Conservation (phyloP, 1,140 invertebrate genomes). For the Hyphantria cunea region DNA sequence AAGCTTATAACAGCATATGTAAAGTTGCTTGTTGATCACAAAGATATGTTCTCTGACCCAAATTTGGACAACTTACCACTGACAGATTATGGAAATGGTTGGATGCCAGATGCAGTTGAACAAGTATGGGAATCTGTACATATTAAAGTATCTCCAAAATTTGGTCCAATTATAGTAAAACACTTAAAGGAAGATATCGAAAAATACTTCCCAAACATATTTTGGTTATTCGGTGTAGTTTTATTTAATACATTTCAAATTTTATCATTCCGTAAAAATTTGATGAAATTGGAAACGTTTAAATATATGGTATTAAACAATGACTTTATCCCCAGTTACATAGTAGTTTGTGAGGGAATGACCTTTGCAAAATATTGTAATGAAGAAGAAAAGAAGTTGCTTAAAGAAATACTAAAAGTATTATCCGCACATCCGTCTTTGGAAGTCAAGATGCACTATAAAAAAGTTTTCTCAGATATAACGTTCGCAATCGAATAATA, state of each 20-base stretch:
- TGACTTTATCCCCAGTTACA: constrained; percentile 27
- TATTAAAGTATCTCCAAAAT: constrained; percentile 9
- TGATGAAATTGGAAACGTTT: constrained; percentile 20
- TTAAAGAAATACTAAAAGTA: constrained; percentile 39
- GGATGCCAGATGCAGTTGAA: neutral
- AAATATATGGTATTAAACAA: constrained; percentile 35
- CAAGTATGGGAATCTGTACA: constrained; percentile 4
- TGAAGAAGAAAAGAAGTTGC: constrained; percentile 9
- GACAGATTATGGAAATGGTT: neutral
- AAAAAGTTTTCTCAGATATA: constrained; percentile 19
- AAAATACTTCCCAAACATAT: constrained; percentile 44
- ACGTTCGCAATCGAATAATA: too few species aligned
- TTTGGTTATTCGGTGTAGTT: constrained; percentile 33
- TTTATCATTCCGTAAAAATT: constrained; percentile 11
- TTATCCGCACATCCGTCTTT: constrained; percentile 40
- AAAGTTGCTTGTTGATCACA: constrained; percentile 31
- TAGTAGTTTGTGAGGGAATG: constrained; percentile 4
- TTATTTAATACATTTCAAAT: constrained; percentile 22
- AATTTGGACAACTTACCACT: neutral
- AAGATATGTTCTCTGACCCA: neutral
- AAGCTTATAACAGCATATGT: constrained; percentile 37
- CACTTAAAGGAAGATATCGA: constrained; percentile 43
- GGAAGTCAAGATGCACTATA: constrained; percentile 47
- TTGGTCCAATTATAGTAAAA: constrained; percentile 35
- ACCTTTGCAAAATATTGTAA: neutral